These are phyloP conservation scores for Tragelaphus scriptus DNA, from an alignment of 2,113 vertebrate genomes.

Conservation along the genomic window DNA sequence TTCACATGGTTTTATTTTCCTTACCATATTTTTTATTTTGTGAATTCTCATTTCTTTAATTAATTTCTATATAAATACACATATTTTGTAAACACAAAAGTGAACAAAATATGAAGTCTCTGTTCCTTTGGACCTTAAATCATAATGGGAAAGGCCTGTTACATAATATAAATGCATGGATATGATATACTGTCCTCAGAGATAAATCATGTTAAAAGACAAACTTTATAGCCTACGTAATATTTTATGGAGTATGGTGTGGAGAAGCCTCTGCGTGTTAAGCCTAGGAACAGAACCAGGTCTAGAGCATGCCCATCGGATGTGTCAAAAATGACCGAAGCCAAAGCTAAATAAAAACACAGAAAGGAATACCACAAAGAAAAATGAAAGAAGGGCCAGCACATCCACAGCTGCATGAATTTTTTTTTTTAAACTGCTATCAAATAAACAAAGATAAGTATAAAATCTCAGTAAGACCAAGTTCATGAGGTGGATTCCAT, in stretches of 20 bases:
- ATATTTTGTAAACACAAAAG: neutral
- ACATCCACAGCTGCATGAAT: neutral
- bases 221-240: neutral
- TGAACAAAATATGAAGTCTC: neutral
- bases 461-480: neutral
- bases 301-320: neutral
- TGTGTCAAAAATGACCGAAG: neutral
- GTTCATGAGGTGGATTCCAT: rapidly evolving
- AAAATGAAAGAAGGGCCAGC: neutral
- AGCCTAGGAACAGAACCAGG: neutral
- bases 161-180: neutral
- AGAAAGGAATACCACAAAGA: neutral
- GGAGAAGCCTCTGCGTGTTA: neutral
- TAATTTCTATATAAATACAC: neutral
- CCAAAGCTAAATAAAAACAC: neutral
- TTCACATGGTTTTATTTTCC: neutral
- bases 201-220: neutral
- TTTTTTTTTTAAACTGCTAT: neutral
- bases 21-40: neutral
- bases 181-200: neutral
- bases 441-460: neutral
- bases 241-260: neutral
- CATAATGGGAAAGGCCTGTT: neutral
- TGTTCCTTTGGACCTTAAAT: neutral
- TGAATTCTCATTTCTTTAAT: neutral